These are phyloP conservation scores for Listronotus bonariensis DNA, from an alignment of 1,140 invertebrate species.

Conservation along the genomic window DNA sequence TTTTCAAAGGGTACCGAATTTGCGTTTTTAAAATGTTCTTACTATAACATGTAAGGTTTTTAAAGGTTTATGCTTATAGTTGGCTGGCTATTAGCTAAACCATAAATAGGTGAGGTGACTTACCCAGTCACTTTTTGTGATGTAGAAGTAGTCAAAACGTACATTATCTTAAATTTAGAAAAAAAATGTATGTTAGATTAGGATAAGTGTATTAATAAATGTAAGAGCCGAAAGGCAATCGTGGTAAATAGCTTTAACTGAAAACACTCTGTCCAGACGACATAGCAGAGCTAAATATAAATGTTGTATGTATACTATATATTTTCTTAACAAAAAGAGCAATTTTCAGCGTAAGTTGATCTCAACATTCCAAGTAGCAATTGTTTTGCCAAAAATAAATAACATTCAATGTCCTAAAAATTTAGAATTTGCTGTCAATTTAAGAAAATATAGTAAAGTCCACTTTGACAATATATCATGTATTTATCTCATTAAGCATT, in stretches of 20 bases:
- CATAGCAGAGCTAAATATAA: slow-evolving; percentile 13
- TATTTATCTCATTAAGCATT: slow-evolving; percentile 10
- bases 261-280: slow-evolving; percentile 14
- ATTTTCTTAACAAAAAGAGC: slow-evolving; percentile 8
- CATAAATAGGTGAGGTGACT: slow-evolving; percentile 12
- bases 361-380: slow-evolving; percentile 12
- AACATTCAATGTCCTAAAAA: slow-evolving; percentile 10
- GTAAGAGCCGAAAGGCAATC: slow-evolving; percentile 11
- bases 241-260: slow-evolving; percentile 16
- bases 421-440: slow-evolving; percentile 10
- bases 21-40: no score
- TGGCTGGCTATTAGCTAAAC: slow-evolving; percentile 9
- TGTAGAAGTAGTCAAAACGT: slow-evolving; percentile 8
- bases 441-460: slow-evolving; percentile 3
- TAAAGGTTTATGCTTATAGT: not conserved
- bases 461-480: slow-evolving; percentile 14
- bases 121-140: slow-evolving; percentile 11
- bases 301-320: slow-evolving; percentile 3
- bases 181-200: slow-evolving; percentile 13
- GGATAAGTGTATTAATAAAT: not conserved
- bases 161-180: slow-evolving; percentile 13
- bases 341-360: slow-evolving; percentile 1
- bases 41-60: no score
- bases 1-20: no score
- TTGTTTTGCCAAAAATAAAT: slow-evolving; percentile 2